Conservation (phyloP, 2,113 vertebrate species). For the Melozone crissalis region DNA sequence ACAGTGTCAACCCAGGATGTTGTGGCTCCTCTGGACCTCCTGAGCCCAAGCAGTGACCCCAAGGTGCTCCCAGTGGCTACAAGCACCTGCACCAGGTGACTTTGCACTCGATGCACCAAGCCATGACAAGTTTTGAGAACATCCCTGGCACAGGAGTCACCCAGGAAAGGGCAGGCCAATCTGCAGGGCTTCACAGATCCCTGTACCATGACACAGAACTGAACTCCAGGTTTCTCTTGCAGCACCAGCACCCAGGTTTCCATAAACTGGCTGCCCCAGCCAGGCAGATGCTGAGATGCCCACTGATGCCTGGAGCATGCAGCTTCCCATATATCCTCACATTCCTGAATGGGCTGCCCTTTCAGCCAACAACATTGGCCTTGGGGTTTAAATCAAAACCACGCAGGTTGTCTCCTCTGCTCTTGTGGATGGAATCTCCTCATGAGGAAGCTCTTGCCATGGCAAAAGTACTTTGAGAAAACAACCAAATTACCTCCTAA, state of each 20-base stretch:
- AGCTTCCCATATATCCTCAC: rapidly evolving
- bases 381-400: not conserved
- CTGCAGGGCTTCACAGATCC: not conserved
- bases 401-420: not conserved
- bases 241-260: not conserved
- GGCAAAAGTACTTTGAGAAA: not conserved
- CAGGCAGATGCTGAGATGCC: rapidly evolving
- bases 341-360: not conserved
- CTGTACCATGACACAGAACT: rapidly evolving
- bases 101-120: not conserved
- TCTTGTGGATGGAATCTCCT: not conserved
- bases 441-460: not conserved
- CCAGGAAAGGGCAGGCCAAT: rapidly evolving
- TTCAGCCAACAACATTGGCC: rapidly evolving
- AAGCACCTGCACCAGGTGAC: not conserved
- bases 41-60: not conserved
- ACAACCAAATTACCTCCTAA: not conserved
- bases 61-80: rapidly evolving
- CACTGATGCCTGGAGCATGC: rapidly evolving
- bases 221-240: not conserved
- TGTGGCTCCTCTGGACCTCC: not conserved
- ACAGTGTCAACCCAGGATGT: rapidly evolving
- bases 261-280: not conserved
- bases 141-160: not conserved
- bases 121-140: not conserved